Conservation (phyloP, 2,113 vertebrate genomes). For the Ochotona curzoniae region DNA sequence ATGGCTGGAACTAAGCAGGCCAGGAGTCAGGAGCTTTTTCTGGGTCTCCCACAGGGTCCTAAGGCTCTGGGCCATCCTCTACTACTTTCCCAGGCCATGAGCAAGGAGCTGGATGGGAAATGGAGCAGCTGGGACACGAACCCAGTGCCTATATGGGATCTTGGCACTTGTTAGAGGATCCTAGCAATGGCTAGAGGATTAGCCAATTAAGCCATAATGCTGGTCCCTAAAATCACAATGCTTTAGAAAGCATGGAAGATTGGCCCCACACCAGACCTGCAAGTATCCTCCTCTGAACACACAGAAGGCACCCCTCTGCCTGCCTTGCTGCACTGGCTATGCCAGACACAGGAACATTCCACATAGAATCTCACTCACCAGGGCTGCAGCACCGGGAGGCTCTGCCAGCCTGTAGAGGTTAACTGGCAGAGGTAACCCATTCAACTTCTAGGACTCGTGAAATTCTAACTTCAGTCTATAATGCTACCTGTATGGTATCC, state of each 20-base stretch:
- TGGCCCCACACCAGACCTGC: not conserved
- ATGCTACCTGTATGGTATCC: not conserved
- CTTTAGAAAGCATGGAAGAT: not conserved
- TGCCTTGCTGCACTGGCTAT: too few relatives aligned
- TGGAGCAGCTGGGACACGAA: too few relatives aligned
- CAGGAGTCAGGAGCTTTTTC: too few relatives aligned
- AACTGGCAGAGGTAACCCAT: not conserved
- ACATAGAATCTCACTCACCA: fast-evolving
- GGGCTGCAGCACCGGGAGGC: not conserved
- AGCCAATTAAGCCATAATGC: too few relatives aligned
- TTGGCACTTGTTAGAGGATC: too few relatives aligned
- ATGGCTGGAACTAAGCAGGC: too few relatives aligned
- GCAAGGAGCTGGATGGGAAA: too few relatives aligned
- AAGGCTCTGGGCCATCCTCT: too few relatives aligned
- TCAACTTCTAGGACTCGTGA: not conserved
- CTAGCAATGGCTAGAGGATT: too few relatives aligned
- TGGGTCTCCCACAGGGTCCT: too few relatives aligned
- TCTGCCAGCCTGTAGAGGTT: not conserved
- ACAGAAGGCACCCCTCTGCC: not conserved
- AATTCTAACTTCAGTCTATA: not conserved
- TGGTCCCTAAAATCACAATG: not conserved
- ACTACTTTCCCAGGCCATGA: too few relatives aligned
- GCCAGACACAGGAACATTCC: not conserved
- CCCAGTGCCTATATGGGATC: too few relatives aligned
- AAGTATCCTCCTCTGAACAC: not conserved